Evolutionary conservation across 2,797 vertebrate species (phyloP).

Genomic region (Gadopsis marmoratus): DNA sequence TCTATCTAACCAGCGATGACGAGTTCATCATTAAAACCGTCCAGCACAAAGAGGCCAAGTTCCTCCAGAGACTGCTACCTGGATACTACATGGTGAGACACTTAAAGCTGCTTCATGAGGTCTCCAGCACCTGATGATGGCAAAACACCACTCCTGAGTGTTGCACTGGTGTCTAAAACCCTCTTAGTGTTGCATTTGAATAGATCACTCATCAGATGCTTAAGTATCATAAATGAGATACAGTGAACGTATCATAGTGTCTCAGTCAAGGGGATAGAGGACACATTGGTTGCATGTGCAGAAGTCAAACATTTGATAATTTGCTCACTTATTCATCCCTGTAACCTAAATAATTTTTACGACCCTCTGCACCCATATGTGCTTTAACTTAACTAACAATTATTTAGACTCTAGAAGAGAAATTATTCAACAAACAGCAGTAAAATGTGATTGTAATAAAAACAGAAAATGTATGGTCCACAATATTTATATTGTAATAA

Average conservation of each 20-base stretch:
- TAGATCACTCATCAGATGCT: conserved; percentile 7
- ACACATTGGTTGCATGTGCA: neutral
- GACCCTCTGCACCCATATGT: neutral
- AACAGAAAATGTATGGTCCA: neutral
- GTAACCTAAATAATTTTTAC: neutral
- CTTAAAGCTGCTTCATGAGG: neutral
- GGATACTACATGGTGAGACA: conserved; percentile 97
- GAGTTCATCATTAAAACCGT: conserved; percentile 99
- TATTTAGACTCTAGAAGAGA: neutral
- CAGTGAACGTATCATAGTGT: neutral
- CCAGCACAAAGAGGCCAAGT: conserved; percentile 98
- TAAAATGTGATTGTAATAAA: neutral
- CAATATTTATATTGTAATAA: neutral
- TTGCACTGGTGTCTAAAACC: neutral
- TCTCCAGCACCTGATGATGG: neutral
- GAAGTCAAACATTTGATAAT: neutral
- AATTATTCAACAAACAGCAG: neutral
- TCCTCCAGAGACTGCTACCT: conserved; percentile 96
- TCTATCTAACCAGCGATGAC: conserved; percentile 97
- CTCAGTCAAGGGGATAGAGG: neutral
- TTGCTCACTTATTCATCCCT: neutral
- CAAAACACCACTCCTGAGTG: neutral
- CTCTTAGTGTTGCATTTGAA: conserved; percentile 3
- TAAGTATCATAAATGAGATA: conserved; percentile 14
- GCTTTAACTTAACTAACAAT: neutral